These are phyloP conservation scores for Ormia ochracea DNA, from an alignment of 2,888 invertebrate genomes.

Conservation along the genomic window DNA sequence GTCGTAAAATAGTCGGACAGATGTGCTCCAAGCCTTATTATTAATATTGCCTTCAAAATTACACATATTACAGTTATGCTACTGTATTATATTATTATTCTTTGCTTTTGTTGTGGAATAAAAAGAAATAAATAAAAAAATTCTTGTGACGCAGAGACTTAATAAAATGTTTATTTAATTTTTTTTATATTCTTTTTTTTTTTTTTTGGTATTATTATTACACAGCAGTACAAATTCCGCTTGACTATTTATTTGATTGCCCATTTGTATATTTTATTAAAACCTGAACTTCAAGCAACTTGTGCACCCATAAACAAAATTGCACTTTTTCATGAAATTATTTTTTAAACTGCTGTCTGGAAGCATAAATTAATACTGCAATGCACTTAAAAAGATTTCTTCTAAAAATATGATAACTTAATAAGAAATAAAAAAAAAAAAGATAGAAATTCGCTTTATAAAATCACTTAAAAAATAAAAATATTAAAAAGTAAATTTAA, in stretches of 20 bases:
- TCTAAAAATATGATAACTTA: no score
- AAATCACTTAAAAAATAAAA: no score
- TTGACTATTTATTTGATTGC: conserved; percentile 14
- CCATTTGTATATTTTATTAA: conserved; percentile 35
- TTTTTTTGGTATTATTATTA: no score
- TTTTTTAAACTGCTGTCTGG: no score
- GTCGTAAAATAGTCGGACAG: neutral
- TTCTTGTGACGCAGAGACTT: conserved; percentile 31
- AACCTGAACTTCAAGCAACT: no score
- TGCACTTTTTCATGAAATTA: neutral
- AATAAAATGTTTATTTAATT: neutral
- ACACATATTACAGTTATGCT: conserved; percentile 47
- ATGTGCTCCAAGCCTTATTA: neutral
- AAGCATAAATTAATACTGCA: no score
- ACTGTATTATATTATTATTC: neutral
- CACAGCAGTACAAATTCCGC: conserved; percentile 35
- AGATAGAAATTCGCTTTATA: no score
- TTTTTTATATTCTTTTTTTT: no score
- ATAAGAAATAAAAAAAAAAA: no score
- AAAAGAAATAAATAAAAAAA: neutral
- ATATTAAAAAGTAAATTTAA: no score
- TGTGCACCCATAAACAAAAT: no score
- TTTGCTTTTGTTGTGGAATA: neutral
- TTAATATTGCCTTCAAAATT: conserved; percentile 8
- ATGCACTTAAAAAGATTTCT: no score